Base-by-base conservation (phyloP, 1,140 invertebrate genomes). In the Alviniconcha marisindica region DNA sequence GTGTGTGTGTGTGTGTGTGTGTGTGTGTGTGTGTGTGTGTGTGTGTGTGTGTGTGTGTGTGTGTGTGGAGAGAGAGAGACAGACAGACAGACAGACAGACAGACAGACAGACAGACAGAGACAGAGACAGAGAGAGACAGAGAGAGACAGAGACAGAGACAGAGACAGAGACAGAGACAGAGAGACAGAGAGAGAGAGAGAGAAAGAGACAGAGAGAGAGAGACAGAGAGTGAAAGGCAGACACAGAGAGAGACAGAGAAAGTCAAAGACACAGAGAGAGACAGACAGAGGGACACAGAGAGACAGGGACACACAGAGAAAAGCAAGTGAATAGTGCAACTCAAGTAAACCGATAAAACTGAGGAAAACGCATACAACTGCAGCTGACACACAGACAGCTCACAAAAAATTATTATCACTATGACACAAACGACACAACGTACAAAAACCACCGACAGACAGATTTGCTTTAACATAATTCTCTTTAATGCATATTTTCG, bases 1-100 rank as follows among this genome's bases (percentile, higher is more conserved):
- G 69, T 73, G 69, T 42, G 69, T 73, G 69, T 42, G 69, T 73
- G 69, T 24, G 69, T 73, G 69, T 42, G 69, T 36, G 69, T 42
- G 69, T 73, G 69, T 42, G 69, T 14, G 69, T 24, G 33, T 73
- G 69, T 73, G 69, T 36, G 33, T 73, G 31, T 28, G 69, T 73
- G 69, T 24, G 69, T 14, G 38, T 24, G 31, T 7, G 38, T 15
- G 69, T 15, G 69, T 24, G 56, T 60, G 56, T n/a, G 56, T 60
- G 56, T 60, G 56, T 60, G 56, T n/a, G n/a, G n/a, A n/a, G 44
- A 48, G 38, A 4, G 5, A 73, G 69, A 36, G 69, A 38, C 69
- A 73, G 69, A 73, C 38, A 73, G 31, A 40, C 31, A 73, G 38
- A 36, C 38, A 73, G 38, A 73, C 69, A 63, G 60, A 63, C 21